Conservation (phyloP, 2,888 invertebrate genomes). For the Eucriotettix oculatus region DNA sequence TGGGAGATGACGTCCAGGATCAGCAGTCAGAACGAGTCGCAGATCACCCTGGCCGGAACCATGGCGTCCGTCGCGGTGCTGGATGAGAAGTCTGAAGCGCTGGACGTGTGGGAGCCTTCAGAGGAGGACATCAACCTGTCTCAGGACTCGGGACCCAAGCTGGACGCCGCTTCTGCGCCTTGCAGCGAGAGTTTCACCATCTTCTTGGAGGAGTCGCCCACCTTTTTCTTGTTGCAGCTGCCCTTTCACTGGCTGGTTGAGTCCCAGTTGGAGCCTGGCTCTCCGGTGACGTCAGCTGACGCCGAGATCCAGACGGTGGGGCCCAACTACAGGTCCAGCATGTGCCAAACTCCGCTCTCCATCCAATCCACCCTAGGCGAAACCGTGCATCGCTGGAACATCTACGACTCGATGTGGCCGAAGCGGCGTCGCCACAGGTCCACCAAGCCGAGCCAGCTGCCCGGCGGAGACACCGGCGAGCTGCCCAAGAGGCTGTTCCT, state of each 20-base stretch:
- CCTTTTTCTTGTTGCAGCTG: not conserved
- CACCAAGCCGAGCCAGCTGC: not conserved
- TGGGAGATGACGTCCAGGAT: no score
- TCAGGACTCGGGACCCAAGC: no score
- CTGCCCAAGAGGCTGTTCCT: not conserved
- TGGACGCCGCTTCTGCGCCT: no score
- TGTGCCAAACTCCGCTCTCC: not conserved
- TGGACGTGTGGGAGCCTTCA: no score
- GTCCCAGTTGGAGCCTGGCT: not conserved
- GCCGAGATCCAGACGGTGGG: not conserved
- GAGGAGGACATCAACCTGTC: no score
- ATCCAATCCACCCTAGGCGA: not conserved
- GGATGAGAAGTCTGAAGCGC: no score
- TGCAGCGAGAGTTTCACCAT: not conserved
- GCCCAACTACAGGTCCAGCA: not conserved
- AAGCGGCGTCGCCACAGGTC: not conserved
- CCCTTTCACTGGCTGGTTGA: not conserved
- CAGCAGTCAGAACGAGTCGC: no score
- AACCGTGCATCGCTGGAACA: not conserved
- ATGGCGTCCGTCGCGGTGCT: no score
- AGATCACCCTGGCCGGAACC: no score
- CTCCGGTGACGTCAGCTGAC: no score
- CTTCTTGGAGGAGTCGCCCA: not conserved
- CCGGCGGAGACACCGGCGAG: not conserved
- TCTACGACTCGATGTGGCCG: not conserved